These are phyloP conservation scores for Trichacis sp. DNA, from an alignment of 2,888 invertebrate genomes.

Conservation along the genomic window DNA sequence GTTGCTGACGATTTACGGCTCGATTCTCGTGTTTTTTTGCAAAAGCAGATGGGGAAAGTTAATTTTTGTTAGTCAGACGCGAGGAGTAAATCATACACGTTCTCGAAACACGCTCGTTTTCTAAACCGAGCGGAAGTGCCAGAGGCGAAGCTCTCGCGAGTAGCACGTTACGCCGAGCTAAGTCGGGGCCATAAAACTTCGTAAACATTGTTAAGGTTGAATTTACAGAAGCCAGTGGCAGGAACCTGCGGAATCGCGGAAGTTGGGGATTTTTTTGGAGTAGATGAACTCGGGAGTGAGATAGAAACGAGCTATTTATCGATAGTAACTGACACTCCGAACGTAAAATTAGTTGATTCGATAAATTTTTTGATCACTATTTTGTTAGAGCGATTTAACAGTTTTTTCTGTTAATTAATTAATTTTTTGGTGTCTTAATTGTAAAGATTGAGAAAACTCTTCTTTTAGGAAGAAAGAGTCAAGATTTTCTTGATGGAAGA, in stretches of 20 bases:
- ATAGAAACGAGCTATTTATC: too few species aligned
- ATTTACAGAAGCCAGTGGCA: conserved; percentile 49
- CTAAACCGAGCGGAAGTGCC: conserved; percentile 34
- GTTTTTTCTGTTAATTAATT: too few species aligned
- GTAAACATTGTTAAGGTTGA: conserved; percentile 51
- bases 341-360: too few species aligned
- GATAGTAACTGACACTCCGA: too few species aligned
- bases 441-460: too few species aligned
- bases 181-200: conserved; percentile 50
- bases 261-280: conserved; percentile 45
- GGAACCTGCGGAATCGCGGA: conserved; percentile 24
- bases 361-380: too few species aligned
- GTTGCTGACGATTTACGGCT: background rate
- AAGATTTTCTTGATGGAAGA: too few species aligned
- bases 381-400: too few species aligned
- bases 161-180: conserved; percentile 26
- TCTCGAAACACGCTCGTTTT: conserved; percentile 50
- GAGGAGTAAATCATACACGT: conserved; percentile 48
- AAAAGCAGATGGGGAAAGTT: conserved; percentile 47
- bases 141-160: conserved; percentile 12
- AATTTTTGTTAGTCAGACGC: conserved; percentile 51
- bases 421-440: too few species aligned
- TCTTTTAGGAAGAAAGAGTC: too few species aligned
- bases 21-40: background rate
- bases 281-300: conserved; percentile 29